phyloP scores from a whole-genome alignment of 2,113 vertebrate species.

The Scatophagus argus region DNA sequence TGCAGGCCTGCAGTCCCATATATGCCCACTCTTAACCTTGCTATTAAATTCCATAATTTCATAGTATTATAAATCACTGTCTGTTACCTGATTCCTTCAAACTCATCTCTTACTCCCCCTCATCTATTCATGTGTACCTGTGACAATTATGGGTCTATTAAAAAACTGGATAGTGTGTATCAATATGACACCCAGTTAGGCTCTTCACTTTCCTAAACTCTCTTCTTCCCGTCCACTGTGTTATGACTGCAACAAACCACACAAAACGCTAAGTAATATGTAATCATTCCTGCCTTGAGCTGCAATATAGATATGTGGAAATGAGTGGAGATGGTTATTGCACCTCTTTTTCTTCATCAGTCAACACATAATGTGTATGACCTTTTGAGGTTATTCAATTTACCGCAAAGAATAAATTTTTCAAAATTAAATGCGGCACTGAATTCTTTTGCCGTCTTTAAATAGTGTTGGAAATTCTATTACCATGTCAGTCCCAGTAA shows the following conservation, averaged over 20 bases:
- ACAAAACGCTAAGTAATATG: background rate
- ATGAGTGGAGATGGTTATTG: background rate
- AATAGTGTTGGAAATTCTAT: constrained; percentile 15
- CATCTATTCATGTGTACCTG: background rate
- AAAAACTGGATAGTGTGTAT: background rate
- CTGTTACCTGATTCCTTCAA: background rate
- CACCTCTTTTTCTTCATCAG: background rate
- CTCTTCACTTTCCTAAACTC: background rate
- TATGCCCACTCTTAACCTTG: too few relatives aligned
- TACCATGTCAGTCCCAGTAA: background rate
- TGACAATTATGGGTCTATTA: background rate
- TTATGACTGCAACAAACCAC: background rate
- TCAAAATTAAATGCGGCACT: background rate
- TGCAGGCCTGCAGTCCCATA: too few relatives aligned
- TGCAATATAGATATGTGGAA: background rate
- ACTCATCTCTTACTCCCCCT: background rate
- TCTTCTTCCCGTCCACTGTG: background rate
- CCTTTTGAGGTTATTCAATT: background rate
- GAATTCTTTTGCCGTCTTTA: background rate
- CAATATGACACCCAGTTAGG: background rate
- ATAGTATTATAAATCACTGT: background rate
- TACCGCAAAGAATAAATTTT: background rate
- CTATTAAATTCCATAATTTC: too few relatives aligned
- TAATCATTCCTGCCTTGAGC: background rate
- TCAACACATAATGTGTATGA: background rate